Evolutionary conservation across 2,797 vertebrate species (phyloP), one percentile per base, ranked within the genome.

Genomic region (Xyrichtys novacula): DNA sequence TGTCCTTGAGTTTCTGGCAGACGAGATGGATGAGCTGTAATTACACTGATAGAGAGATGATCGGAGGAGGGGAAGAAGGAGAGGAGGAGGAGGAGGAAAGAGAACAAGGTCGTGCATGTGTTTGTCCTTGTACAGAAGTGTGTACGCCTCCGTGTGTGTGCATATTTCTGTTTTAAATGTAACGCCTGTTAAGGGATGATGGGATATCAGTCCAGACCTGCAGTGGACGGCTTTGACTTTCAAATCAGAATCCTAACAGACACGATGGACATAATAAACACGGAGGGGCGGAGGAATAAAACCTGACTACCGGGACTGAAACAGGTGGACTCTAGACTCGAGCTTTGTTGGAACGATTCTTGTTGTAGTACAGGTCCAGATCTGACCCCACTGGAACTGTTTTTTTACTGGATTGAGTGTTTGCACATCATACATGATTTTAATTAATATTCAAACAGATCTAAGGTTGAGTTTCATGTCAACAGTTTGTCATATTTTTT

Each of bases 1-100:
- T 56, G 87, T 82, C 87, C 87, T 90, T 89, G 85, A 80, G 58
- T 76, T 69, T 43, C 58, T 84, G 89, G 77, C 86, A 89, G 83
- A 68, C 15, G 53, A 89, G 89, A 91, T 88, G 82, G 87, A 91
- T 91, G 90, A 84, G 79, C 65, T 83, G 86, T 89, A 90, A 91
- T 91, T 89, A 90, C 86, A 56, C 76, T 68, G 87, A 89, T 87
- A 65, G 86, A 87, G 79, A 86, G 85, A 88, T 83, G 88, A 89
- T 86, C 42, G 66, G 71, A 81, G 82, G 78, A 83, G 56, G 54
- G 28, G 61, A 68, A 34, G 40, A 64, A 50, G 32, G 60, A 14
- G 63, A 68, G 71, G 50, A 83, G 78, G 68, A 78, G 62, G 44
- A 71, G 78, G 50, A 83, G 78, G 68, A 78, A 56, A 40, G 70